phyloP scores from a whole-genome alignment of 2,888 invertebrate genomes.

The Strigamia crassipes region DNA sequence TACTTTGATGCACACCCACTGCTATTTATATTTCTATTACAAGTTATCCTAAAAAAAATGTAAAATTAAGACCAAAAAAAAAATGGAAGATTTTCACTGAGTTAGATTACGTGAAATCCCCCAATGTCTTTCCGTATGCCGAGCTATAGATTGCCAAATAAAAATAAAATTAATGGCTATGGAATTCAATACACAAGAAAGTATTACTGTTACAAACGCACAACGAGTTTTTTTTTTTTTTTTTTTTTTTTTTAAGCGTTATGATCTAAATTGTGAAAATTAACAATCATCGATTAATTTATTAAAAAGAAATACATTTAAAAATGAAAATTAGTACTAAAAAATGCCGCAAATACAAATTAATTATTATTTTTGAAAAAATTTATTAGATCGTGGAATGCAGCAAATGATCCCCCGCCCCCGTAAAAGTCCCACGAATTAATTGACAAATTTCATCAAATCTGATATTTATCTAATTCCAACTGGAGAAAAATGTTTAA shows the following conservation, averaged over 20 bases:
- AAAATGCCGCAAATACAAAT: background rate
- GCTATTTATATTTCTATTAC: background rate
- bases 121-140: constrained; percentile 6
- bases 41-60: background rate
- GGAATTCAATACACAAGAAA: constrained; percentile 1
- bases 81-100: background rate
- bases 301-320: background rate
- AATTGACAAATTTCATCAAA: background rate
- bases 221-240: background rate
- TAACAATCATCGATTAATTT: background rate
- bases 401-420: background rate
- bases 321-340: background rate
- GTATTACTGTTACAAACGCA: background rate
- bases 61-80: background rate
- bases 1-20: constrained; percentile 5
- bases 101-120: background rate
- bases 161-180: background rate
- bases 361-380: too few relatives aligned
- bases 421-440: background rate
- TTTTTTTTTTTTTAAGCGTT: background rate
- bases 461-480: background rate
- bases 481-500: background rate
- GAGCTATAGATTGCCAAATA: background rate
- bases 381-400: background rate
- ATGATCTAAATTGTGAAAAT: background rate